Evolutionary conservation across 2,113 vertebrate species (phyloP).

Genomic region (Semnornis frantzii): DNA sequence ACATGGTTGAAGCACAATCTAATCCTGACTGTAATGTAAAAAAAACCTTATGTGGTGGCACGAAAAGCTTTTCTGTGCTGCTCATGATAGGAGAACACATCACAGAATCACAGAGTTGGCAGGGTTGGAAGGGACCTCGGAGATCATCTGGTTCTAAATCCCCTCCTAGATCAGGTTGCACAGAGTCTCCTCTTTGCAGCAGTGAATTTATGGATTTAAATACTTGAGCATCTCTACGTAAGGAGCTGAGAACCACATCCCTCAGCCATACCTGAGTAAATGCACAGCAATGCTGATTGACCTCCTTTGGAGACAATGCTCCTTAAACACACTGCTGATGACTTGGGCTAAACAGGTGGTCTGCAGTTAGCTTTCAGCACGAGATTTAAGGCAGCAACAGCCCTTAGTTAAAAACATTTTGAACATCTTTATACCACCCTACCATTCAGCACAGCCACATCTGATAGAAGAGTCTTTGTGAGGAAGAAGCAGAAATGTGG

Average conservation of each 20-base stretch:
- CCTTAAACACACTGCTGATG: slow-evolving; percentile 40
- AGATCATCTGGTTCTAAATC: no score
- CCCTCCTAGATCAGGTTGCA: no score
- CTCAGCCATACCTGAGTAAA: background rate
- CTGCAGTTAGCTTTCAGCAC: background rate
- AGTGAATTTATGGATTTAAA: background rate
- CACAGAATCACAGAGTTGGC: no score
- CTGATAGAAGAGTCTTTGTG: background rate
- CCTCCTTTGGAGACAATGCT: background rate
- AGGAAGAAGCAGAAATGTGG: slow-evolving; percentile 21
- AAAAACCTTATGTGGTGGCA: background rate
- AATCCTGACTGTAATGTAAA: background rate
- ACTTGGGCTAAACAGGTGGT: background rate
- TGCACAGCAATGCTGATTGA: background rate
- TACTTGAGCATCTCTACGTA: background rate
- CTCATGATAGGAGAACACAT: background rate
- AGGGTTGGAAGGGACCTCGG: no score
- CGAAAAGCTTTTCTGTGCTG: background rate
- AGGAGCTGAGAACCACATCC: background rate
- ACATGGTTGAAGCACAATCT: background rate
- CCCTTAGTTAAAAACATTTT: background rate
- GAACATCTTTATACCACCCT: slow-evolving; percentile 6
- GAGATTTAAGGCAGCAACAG: slow-evolving; percentile 6
- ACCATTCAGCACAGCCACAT: background rate
- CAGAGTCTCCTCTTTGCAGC: background rate